Conservation (phyloP, 2,888 invertebrate genomes). For the Eilema caniola region DNA sequence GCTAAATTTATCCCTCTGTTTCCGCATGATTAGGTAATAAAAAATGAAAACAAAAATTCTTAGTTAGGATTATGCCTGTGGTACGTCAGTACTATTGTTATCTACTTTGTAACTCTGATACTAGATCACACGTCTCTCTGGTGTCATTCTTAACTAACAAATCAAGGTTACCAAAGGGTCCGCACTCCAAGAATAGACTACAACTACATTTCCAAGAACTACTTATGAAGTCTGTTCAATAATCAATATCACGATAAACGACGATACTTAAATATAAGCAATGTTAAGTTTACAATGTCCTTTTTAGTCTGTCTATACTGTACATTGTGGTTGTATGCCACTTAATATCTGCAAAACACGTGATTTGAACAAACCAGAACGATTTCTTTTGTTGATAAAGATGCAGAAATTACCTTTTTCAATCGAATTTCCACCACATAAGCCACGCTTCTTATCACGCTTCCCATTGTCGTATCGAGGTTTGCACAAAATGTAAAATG, state of each 20-base stretch:
- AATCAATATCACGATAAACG: not conserved
- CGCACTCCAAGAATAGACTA: constrained; percentile 49
- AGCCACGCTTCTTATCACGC: not conserved
- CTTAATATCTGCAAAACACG: not conserved
- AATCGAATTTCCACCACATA: not conserved
- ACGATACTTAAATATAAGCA: no score
- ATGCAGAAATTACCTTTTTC: no score
- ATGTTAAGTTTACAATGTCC: not conserved
- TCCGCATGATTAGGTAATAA: not conserved
- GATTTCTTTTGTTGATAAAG: not conserved
- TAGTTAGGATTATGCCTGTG: not conserved
- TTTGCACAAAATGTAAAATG: not conserved
- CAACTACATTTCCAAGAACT: constrained; percentile 3
- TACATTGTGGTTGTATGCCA: not conserved
- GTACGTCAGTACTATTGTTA: not conserved
- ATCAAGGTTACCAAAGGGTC: constrained; percentile 55
- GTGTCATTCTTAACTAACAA: constrained; percentile 45
- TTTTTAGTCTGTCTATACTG: not conserved
- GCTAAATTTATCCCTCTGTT: not conserved
- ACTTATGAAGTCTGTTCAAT: not conserved
- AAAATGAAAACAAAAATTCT: no score
- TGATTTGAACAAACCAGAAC: not conserved
- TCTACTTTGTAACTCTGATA: not conserved
- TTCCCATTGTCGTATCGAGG: not conserved
- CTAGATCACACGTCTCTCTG: constrained; percentile 33